phyloP scores from a whole-genome alignment of 2,113 vertebrate genomes.

The Amblyornis subalaris region DNA sequence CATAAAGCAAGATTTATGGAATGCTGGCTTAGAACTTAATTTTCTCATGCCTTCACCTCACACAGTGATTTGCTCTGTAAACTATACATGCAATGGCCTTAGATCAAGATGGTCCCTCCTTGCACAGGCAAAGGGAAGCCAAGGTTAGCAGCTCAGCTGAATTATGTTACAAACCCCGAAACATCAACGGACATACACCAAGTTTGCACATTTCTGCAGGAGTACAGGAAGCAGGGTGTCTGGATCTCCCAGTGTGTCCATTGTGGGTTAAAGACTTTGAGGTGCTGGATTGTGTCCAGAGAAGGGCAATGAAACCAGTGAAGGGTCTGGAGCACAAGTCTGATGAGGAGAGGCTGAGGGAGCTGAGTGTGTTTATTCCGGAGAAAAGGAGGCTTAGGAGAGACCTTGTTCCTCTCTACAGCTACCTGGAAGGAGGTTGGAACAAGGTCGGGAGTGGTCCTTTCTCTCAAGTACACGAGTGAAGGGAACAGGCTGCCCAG shows the following conservation, averaged over 20 bases:
- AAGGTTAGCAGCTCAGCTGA: not conserved
- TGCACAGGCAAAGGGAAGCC: not conserved
- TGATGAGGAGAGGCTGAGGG: not conserved
- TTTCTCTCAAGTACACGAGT: not conserved
- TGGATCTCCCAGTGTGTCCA: not conserved
- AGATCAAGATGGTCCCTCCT: not conserved
- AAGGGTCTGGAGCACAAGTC: not conserved
- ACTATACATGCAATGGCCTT: not conserved
- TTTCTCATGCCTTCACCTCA: not conserved
- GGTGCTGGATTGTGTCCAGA: too few relatives aligned
- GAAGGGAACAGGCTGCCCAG: not conserved
- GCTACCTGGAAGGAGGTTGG: not conserved
- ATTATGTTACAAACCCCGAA: not conserved
- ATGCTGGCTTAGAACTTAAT: constrained; percentile 10
- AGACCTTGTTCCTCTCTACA: too few relatives aligned
- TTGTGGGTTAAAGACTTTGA: not conserved
- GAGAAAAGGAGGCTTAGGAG: not conserved
- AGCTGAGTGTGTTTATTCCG: not conserved
- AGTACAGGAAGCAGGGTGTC: not conserved
- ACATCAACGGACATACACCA: not conserved
- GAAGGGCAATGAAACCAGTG: not conserved
- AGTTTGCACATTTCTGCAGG: not conserved
- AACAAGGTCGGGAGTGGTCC: accelerated
- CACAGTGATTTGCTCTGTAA: constrained; percentile 22
- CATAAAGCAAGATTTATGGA: constrained; percentile 41